Conservation (phyloP, 37 sponge, comb jelly and placozoan genomes). For the Chondrosia reniformis region DNA sequence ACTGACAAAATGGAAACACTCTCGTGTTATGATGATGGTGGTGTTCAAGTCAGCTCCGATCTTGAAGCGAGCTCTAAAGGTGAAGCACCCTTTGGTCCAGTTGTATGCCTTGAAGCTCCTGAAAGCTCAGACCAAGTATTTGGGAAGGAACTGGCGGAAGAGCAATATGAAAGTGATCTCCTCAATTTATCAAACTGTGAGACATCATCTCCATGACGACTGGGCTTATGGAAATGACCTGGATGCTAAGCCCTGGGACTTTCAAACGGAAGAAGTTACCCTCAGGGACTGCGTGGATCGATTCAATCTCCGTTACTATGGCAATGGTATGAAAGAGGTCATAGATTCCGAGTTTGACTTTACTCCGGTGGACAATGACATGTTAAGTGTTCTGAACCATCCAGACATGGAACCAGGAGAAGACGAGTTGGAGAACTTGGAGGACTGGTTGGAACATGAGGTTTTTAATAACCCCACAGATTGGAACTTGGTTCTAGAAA, state of each 20-base stretch:
- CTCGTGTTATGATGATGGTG: slow-evolving; percentile 88
- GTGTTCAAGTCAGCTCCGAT: slow-evolving; percentile 95
- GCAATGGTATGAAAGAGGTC: not conserved
- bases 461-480: slow-evolving; percentile 54
- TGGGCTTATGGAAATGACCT: slow-evolving; percentile 99
- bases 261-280: slow-evolving; percentile 77
- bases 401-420: slow-evolving; percentile 52
- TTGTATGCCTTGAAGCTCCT: slow-evolving; percentile 90
- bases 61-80: slow-evolving; percentile 89
- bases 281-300: slow-evolving; percentile 69
- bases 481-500: slow-evolving; percentile 52
- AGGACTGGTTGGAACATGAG: slow-evolving; percentile 92
- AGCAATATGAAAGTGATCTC: slow-evolving; percentile 92
- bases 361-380: slow-evolving; percentile 57
- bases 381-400: slow-evolving; percentile 54
- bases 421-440: slow-evolving; percentile 76
- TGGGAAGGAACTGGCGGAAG: slow-evolving; percentile 89
- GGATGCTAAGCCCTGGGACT: slow-evolving; percentile 88
- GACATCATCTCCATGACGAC: slow-evolving; percentile 92
- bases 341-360: slow-evolving; percentile 5
- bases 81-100: slow-evolving; percentile 82
- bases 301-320: slow-evolving; percentile 79
- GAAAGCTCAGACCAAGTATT: slow-evolving; percentile 86
- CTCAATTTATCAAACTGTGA: slow-evolving; percentile 87
- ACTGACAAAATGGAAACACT: slow-evolving; percentile 95